These are phyloP conservation scores for Lobophora halterata DNA, from an alignment of 2,888 invertebrate genomes.

Conservation along the genomic window DNA sequence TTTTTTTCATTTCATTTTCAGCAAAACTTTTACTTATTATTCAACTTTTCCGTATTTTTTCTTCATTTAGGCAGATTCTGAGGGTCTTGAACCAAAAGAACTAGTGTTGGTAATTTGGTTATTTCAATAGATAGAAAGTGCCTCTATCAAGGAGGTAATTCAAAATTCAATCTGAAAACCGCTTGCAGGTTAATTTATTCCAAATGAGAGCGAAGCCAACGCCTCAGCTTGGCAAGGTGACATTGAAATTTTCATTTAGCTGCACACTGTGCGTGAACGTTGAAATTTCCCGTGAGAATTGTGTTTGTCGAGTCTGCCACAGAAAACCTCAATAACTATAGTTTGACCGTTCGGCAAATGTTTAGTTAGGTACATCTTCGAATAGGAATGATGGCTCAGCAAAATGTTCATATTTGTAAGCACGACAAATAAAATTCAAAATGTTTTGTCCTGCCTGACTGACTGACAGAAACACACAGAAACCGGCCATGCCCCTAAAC, in stretches of 20 bases:
- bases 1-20: constrained; percentile 36
- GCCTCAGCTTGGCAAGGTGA: constrained; percentile 18
- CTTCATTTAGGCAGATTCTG: constrained; percentile 1
- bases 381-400: no score
- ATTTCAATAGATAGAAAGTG: no score
- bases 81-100: no score
- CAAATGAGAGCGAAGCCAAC: neutral
- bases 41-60: constrained; percentile 26
- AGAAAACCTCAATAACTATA: no score
- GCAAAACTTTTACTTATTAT: constrained; percentile 37
- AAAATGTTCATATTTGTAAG: no score
- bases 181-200: neutral
- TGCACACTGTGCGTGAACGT: constrained; percentile 24
- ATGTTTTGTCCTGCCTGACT: no score
- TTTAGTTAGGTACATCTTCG: no score
- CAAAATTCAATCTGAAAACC: neutral
- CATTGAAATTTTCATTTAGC: constrained; percentile 22
- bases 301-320: constrained; percentile 26
- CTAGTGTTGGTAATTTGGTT: neutral
- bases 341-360: no score
- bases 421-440: no score
- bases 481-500: no score
- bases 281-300: constrained; percentile 33
- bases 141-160: no score
- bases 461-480: no score